Conservation (phyloP, 2,113 vertebrate species). For the Upupa epops region DNA sequence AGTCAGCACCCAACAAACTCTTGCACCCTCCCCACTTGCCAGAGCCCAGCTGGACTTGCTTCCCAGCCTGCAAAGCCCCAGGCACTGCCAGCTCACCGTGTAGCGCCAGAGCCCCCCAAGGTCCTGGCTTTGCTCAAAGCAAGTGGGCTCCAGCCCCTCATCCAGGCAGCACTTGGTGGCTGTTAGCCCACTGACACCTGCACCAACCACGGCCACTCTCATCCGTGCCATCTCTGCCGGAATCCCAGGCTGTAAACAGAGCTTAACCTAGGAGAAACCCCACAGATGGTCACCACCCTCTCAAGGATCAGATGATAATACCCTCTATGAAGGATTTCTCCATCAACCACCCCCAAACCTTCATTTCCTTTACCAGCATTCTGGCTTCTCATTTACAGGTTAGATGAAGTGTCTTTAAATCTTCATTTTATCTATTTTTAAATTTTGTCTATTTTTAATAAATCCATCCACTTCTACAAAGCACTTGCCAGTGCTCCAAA, state of each 20-base stretch:
- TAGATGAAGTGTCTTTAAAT: background rate
- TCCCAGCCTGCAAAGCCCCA: background rate
- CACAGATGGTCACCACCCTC: accelerated
- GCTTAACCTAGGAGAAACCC: background rate
- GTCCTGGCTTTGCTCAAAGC: slow-evolving; percentile 83
- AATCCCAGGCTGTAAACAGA: background rate
- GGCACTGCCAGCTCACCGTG: slow-evolving; percentile 52
- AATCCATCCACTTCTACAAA: background rate
- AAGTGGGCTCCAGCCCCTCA: slow-evolving; percentile 82
- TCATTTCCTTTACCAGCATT: background rate
- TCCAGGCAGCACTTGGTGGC: slow-evolving; percentile 85
- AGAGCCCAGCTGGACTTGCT: accelerated
- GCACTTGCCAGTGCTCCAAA: accelerated
- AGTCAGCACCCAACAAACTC: background rate
- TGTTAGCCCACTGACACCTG: slow-evolving; percentile 78
- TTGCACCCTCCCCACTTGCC: accelerated
- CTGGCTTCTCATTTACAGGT: background rate
- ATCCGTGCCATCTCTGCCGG: background rate
- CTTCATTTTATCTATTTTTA: background rate
- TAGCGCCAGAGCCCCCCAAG: slow-evolving; percentile 85
- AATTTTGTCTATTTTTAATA: background rate
- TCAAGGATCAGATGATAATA: background rate
- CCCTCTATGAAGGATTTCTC: accelerated
- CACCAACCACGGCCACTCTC: slow-evolving; percentile 83
- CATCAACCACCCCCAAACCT: background rate